A percentile compares a stretch with the other conserved stretches of the same genome.
Evolutionary conservation across 2,888 invertebrate genomes (phyloP).

Genomic region (Ischnus inquisitorius): DNA sequence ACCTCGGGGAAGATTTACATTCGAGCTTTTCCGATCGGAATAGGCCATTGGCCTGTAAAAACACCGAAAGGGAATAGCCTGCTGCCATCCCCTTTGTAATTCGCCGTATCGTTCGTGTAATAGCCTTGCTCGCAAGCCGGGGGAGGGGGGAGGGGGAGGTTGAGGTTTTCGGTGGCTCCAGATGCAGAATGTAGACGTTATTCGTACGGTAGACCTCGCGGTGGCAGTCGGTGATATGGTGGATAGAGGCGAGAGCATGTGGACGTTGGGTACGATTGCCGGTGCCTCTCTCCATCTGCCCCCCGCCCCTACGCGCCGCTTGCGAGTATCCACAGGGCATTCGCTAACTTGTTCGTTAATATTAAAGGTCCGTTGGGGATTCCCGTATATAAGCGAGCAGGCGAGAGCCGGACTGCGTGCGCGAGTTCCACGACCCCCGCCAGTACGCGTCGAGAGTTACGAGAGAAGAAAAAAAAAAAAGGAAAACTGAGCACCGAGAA

Average conservation of each 20-base stretch:
- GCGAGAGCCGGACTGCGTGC: slow-evolving; percentile 67
- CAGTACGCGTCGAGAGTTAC: slow-evolving; percentile 71
- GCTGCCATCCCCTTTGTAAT: slow-evolving; percentile 19
- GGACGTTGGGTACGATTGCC: slow-evolving; percentile 60
- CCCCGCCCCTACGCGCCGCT: slow-evolving; percentile 49
- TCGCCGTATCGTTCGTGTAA: slow-evolving; percentile 28
- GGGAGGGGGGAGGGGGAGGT: not conserved
- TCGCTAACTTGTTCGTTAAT: slow-evolving; percentile 84
- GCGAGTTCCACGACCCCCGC: slow-evolving; percentile 68
- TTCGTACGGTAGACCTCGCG: slow-evolving; percentile 39
- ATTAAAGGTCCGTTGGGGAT: slow-evolving; percentile 82
- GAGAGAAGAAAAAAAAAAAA: slow-evolving; percentile 10
- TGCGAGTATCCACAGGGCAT: slow-evolving; percentile 71
- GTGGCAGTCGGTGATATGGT: slow-evolving; percentile 61
- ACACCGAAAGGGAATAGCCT: not conserved
- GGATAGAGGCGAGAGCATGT: slow-evolving; percentile 64
- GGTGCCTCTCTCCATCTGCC: slow-evolving; percentile 34
- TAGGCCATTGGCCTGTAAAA: slow-evolving; percentile 7
- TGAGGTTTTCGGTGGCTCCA: slow-evolving; percentile 42
- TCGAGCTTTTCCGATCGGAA: slow-evolving; percentile 14
- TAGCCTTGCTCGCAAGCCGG: slow-evolving; percentile 5
- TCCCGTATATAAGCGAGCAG: slow-evolving; percentile 63
- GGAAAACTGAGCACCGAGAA: slow-evolving; percentile 43
- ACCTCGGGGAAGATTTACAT: not conserved
- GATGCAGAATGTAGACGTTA: slow-evolving; percentile 61